Evolutionary conservation across 2,888 invertebrate species (phyloP).

Genomic region (Volucella bombylans): DNA sequence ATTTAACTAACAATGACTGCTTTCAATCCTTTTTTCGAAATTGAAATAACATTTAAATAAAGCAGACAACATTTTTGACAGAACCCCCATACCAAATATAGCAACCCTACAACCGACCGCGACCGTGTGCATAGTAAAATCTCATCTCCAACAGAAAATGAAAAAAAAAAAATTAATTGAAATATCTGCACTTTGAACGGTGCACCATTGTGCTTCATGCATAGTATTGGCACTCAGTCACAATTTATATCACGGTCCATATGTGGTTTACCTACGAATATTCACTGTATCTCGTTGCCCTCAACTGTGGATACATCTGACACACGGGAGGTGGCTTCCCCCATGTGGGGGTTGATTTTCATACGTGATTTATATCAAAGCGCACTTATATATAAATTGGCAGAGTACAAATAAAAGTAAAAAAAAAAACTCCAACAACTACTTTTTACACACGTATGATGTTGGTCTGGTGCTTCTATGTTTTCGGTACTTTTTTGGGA

Average conservation of each 20-base stretch:
- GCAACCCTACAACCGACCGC: not conserved
- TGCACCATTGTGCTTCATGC: slow-evolving; percentile 55
- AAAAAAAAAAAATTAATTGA: slow-evolving; percentile 7
- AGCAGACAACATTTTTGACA: slow-evolving; percentile 55
- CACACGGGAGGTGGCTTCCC: slow-evolving; percentile 28
- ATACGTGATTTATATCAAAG: slow-evolving; percentile 66
- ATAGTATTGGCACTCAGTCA: slow-evolving; percentile 67
- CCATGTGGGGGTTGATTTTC: slow-evolving; percentile 17
- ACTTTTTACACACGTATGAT: slow-evolving; percentile 6
- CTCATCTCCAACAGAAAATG: slow-evolving; percentile 9
- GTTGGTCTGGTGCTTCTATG: not conserved
- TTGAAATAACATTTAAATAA: slow-evolving; percentile 54
- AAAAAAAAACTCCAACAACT: slow-evolving; percentile 24
- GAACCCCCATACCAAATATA: not conserved
- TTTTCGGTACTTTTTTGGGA: slow-evolving; percentile 55
- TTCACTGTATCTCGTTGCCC: slow-evolving; percentile 11
- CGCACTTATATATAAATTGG: slow-evolving; percentile 67
- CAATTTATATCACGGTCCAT: slow-evolving; percentile 64
- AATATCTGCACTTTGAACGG: slow-evolving; percentile 61
- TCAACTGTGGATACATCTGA: not conserved
- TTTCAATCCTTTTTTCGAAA: slow-evolving; percentile 39
- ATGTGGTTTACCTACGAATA: slow-evolving; percentile 59
- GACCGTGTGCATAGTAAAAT: slow-evolving; percentile 13
- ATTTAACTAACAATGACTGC: slow-evolving; percentile 3
- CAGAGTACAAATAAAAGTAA: slow-evolving; percentile 27